Percentiles rank a stretch among this genome's conserved stretches.
Conservation (phyloP, 2,797 vertebrate genomes). For the Gallinago stenura region DNA sequence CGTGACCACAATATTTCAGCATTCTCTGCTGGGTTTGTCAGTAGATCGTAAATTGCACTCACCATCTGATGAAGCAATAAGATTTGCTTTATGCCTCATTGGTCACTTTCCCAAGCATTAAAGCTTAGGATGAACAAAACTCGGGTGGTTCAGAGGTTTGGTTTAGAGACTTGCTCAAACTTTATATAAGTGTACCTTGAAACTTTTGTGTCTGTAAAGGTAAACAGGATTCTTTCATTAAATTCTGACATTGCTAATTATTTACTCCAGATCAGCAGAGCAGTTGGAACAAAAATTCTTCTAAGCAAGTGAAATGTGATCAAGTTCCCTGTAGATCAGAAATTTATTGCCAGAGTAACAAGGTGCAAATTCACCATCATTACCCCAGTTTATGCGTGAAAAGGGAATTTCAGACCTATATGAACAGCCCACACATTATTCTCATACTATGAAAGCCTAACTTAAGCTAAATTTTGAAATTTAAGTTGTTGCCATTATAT, state of each 20-base stretch:
- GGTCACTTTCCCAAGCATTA: slow-evolving; percentile 63
- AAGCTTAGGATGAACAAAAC: slow-evolving; percentile 46
- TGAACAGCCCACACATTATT: background rate
- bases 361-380: background rate
- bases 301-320: background rate
- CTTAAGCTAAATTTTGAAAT: background rate
- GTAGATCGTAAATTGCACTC: slow-evolving; percentile 71
- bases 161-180: slow-evolving; percentile 11
- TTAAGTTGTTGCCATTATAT: background rate
- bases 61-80: slow-evolving; percentile 75
- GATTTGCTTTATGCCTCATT: slow-evolving; percentile 77
- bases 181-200: background rate
- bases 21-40: slow-evolving; percentile 71
- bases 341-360: background rate
- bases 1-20: slow-evolving; percentile 72
- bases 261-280: background rate
- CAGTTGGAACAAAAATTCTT: background rate
- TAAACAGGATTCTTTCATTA: background rate
- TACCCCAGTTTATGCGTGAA: background rate
- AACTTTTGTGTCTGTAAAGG: background rate
- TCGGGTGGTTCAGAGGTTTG: accelerated
- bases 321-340: background rate
- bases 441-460: background rate
- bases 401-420: background rate
- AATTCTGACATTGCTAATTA: background rate